Evolutionary conservation across 2,888 invertebrate species (phyloP).

Genomic region (Malacosoma neustria): DNA sequence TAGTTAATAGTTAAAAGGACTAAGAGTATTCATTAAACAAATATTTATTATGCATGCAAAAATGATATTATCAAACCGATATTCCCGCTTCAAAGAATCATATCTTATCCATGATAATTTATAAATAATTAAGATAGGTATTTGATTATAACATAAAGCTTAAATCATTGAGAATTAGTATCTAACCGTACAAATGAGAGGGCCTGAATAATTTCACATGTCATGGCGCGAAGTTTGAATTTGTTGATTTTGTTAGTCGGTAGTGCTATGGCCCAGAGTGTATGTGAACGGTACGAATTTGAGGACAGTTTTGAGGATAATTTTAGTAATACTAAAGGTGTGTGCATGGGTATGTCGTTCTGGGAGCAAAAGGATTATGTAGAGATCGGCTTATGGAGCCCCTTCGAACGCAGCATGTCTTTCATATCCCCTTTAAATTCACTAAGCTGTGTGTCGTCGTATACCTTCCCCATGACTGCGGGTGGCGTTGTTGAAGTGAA

Average conservation of each 20-base stretch:
- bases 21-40: background rate
- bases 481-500: slow-evolving; percentile 8
- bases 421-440: slow-evolving; percentile 21
- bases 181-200: slow-evolving; percentile 19
- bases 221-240: slow-evolving; percentile 6
- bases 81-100: slow-evolving; percentile 7
- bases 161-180: slow-evolving; percentile 19
- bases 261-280: slow-evolving; percentile 20
- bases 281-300: slow-evolving; percentile 33
- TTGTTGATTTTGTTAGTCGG: slow-evolving; percentile 15
- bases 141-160: slow-evolving; percentile 5
- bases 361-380: slow-evolving; percentile 28
- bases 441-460: slow-evolving; percentile 17
- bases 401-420: slow-evolving; percentile 17
- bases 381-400: slow-evolving; percentile 15
- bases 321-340: slow-evolving; percentile 20
- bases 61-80: slow-evolving; percentile 5
- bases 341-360: slow-evolving; percentile 13
- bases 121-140: slow-evolving; percentile 10
- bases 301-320: slow-evolving; percentile 23
- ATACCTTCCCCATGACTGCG: slow-evolving; percentile 4
- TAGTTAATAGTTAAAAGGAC: too few species aligned
- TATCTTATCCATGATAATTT: slow-evolving; percentile 13
- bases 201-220: slow-evolving; percentile 4
- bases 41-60: slow-evolving; percentile 3